Percentiles rank a stretch among this genome's conserved stretches.
Conservation (phyloP, 2,888 invertebrate species). For the Pteria penguin region DNA sequence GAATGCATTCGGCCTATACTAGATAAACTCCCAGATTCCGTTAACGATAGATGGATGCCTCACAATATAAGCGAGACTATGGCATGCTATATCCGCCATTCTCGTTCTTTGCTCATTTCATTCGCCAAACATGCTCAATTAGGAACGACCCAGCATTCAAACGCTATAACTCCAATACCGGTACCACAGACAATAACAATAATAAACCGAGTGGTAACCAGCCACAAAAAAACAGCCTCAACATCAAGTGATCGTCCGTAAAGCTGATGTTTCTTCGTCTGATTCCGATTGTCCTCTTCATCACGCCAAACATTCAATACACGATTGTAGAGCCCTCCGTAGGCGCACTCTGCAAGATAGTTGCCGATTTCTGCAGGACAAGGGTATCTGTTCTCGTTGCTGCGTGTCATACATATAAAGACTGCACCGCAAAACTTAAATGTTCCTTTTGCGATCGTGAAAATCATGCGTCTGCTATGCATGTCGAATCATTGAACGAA, state of each 20-base stretch:
- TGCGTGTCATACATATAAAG: neutral
- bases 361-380: neutral
- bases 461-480: slow-evolving; percentile 8
- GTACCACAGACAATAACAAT: neutral
- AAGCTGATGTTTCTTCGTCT: neutral
- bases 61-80: neutral
- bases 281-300: neutral
- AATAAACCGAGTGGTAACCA: neutral
- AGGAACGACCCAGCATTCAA: slow-evolving; percentile 16
- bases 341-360: neutral
- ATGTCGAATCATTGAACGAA: too few relatives aligned
- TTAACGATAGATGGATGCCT: slow-evolving; percentile 5
- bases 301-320: neutral
- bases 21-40: neutral
- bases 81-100: neutral
- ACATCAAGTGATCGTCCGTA: neutral
- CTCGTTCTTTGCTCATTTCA: neutral
- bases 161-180: neutral
- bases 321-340: neutral
- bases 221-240: neutral
- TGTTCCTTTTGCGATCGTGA: neutral
- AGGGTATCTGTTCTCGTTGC: neutral
- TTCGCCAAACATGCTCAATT: neutral
- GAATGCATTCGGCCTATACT: neutral
- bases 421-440: neutral